Base-by-base conservation (phyloP, 2,888 invertebrate genomes). In the Protonemura montana region DNA sequence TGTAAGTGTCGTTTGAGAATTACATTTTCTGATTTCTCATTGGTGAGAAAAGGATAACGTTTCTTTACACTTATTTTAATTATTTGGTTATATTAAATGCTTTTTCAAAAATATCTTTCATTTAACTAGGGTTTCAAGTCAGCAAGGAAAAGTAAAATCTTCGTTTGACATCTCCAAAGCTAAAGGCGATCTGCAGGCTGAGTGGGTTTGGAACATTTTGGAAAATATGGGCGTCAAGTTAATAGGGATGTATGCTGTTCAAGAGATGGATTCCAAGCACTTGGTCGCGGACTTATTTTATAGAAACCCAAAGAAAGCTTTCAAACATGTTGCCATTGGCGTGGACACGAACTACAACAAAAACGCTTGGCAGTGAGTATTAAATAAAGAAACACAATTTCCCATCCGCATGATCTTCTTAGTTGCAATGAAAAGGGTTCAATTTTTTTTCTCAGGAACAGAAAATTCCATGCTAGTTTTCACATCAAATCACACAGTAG, bases 301-400 rank as follows among this genome's bases (percentile, higher is more conserved):
- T 82, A 88, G 91, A 30, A 95, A 95, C 90, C 93, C 94, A 0
- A 91, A 92, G 26, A 91, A 92, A 87, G 91, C 90, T 16, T 93
- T 93, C 87, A 91, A 92, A 27, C 91, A 92, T 85, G 83, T 95
- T 1, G 90, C 92, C 76, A 88, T 92, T 0, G 94, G 94, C 0
- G 93, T 93, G 6, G 92, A 93, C 86, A 89, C 94, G 2, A 92
- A 93, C 88, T 91, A 94, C 6, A 93, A 95, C 89, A 92, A 90
- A 6, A 90, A 91, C 85, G 88, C 91, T 27, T 95, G 94, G 94
- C 89, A 88, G 90, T 90, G 89, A 87, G 89, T 87, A 85, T 82
- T 2, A 29, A 16, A 59, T 59, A 59, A 10, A 7, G 21, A 16
- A 35, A 35, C 10, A 35, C 10, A 35, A 35, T 35, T 6, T 35